Evolutionary conservation across 64 coral and sea anemone genomes (phyloP).

Genomic region (Montipora sp.): DNA sequence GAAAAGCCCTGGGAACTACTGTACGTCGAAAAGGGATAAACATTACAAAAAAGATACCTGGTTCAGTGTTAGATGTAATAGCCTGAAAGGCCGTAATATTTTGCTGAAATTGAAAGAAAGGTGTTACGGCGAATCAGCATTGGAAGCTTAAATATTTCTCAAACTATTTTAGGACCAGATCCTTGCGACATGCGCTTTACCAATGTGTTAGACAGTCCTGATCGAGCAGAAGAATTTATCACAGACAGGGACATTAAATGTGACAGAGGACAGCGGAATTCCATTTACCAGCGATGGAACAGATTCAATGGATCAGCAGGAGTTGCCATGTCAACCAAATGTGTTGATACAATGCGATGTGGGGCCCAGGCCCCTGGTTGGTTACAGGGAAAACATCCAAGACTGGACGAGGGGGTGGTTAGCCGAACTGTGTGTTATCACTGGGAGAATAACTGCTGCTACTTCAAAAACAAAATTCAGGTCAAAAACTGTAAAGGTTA

Average conservation of each 20-base stretch:
- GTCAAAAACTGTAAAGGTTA: conserved; percentile 47
- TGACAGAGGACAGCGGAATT: neutral
- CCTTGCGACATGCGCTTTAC: conserved; percentile 12
- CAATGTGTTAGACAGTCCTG: conserved; percentile 6
- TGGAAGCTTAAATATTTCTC: neutral
- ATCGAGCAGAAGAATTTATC: conserved; percentile 27
- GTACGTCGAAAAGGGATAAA: too few species aligned
- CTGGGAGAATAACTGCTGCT: conserved; percentile 20
- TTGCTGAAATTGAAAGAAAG: too few species aligned
- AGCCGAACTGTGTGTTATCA: conserved; percentile 25
- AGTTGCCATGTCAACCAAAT: conserved; percentile 25
- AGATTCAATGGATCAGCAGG: conserved; percentile 29
- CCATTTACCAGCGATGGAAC: conserved; percentile 17
- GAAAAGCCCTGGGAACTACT: too few species aligned
- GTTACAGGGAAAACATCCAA: conserved; percentile 7
- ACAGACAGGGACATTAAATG: neutral
- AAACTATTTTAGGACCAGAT: neutral
- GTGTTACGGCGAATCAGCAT: too few species aligned
- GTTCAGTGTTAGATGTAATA: too few species aligned
- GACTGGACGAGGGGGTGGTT: neutral
- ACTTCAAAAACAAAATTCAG: conserved; percentile 13
- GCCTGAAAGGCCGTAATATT: too few species aligned
- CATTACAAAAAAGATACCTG: too few species aligned
- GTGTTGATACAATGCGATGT: conserved; percentile 41
- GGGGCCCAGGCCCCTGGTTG: conserved; percentile 20